Evolutionary conservation across 2,888 invertebrate species (phyloP).

Genomic region (Melanotus villosus): DNA sequence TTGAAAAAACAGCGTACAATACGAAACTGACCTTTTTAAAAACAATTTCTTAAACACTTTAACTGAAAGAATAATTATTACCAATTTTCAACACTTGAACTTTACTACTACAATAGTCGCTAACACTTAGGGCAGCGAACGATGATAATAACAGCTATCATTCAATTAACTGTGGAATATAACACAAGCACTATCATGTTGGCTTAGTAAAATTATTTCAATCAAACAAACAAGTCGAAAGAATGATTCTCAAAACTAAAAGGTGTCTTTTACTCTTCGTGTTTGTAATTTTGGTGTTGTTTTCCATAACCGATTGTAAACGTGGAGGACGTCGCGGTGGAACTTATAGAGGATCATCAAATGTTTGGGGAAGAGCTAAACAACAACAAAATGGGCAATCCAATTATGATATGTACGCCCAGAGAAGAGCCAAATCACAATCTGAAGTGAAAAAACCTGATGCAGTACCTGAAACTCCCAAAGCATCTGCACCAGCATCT

Average conservation of each 20-base stretch:
- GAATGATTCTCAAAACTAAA: slow-evolving; percentile 22
- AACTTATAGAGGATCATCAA: slow-evolving; percentile 32
- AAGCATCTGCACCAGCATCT: slow-evolving; percentile 41
- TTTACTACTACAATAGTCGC: slow-evolving; percentile 30
- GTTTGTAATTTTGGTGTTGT: slow-evolving; percentile 16
- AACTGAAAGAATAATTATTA: not conserved
- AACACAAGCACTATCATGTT: slow-evolving; percentile 24
- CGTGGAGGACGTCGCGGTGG: slow-evolving; percentile 41
- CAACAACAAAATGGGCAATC: slow-evolving; percentile 21
- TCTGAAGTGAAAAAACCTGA: slow-evolving; percentile 18
- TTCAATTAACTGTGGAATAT: slow-evolving; percentile 39
- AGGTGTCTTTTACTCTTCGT: slow-evolving; percentile 13
- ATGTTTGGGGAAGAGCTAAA: slow-evolving; percentile 38
- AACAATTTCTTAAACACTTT: not conserved
- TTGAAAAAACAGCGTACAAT: too few species aligned
- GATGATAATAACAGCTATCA: slow-evolving; percentile 38
- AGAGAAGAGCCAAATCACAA: slow-evolving; percentile 24
- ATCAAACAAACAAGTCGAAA: slow-evolving; percentile 27
- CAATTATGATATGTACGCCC: slow-evolving; percentile 27
- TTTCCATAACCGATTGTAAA: slow-evolving; percentile 29
- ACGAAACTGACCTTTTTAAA: too few species aligned
- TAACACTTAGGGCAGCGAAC: slow-evolving; percentile 39
- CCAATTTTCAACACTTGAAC: slow-evolving; percentile 31
- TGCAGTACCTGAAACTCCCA: slow-evolving; percentile 13
- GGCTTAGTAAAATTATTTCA: slow-evolving; percentile 29